phyloP scores from a whole-genome alignment of 1,140 invertebrate species.

The Euschistus heros region DNA sequence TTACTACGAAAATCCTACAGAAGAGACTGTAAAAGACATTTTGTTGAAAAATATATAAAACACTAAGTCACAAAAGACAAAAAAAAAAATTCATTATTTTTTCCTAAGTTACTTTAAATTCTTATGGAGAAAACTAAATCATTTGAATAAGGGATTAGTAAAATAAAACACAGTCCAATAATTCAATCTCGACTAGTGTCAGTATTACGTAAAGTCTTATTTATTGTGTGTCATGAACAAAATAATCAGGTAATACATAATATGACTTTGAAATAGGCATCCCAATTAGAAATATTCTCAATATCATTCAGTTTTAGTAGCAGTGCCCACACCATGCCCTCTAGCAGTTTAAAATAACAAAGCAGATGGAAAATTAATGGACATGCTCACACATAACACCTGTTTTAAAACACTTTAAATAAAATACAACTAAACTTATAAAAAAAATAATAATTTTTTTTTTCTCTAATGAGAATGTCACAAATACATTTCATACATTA shows the following conservation, averaged over 20 bases:
- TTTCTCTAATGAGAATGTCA: background rate
- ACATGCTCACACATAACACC: background rate
- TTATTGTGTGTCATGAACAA: constrained; percentile 24
- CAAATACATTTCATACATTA: constrained; percentile 5
- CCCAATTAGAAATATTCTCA: background rate
- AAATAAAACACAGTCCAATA: constrained; percentile 6
- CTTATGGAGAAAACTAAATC: background rate
- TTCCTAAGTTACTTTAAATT: background rate
- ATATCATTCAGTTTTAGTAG: constrained; percentile 1
- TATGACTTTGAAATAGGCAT: background rate
- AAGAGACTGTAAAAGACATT: no score
- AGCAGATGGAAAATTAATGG: constrained; percentile 6
- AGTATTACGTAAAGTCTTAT: constrained; percentile 26
- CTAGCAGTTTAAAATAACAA: background rate
- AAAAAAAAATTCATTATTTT: background rate
- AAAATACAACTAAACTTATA: constrained; percentile 5
- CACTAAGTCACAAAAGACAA: background rate
- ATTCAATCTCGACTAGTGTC: constrained; percentile 21
- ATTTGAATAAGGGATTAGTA: background rate
- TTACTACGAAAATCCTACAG: no score
- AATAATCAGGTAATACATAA: constrained; percentile 11
- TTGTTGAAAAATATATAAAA: no score
- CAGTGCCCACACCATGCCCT: constrained; percentile 4
- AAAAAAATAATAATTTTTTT: background rate
- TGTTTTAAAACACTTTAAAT: background rate